Conservation (phyloP, 2,888 invertebrate genomes). For the Caenorhabditis auriculariae region DNA sequence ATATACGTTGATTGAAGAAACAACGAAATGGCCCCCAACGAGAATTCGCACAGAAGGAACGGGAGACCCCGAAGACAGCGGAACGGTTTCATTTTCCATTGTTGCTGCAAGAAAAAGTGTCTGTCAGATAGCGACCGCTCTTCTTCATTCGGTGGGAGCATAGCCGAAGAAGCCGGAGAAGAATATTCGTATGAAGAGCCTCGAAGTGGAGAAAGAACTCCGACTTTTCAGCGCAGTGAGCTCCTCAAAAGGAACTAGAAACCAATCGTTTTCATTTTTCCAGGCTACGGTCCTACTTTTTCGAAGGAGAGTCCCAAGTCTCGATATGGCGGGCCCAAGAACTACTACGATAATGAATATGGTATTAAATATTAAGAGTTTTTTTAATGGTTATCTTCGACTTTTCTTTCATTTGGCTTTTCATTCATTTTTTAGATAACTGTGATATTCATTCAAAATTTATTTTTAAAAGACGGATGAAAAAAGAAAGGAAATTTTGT, state of each 20-base stretch:
- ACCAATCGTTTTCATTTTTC: no score
- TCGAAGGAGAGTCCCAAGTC: neutral
- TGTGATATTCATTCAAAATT: neutral
- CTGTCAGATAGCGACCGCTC: conserved; percentile 26
- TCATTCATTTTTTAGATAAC: no score
- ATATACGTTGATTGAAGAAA: no score
- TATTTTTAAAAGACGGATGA: neutral
- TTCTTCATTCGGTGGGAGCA: conserved; percentile 31
- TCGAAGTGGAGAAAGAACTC: conserved; percentile 31
- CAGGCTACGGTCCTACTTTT: neutral
- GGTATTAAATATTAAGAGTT: no score
- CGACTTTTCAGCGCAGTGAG: conserved; percentile 9
- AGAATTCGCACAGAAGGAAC: no score
- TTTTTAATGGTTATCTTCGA: no score
- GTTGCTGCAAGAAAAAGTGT: neutral
- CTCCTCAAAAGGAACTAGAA: neutral
- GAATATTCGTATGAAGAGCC: conserved; percentile 14
- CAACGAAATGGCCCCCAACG: no score
- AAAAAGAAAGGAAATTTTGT: no score
- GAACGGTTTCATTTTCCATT: neutral
- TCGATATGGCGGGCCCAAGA: neutral
- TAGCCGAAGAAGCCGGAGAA: conserved; percentile 29
- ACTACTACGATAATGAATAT: no score
- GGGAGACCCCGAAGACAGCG: no score
- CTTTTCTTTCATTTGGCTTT: no score